Evolutionary conservation across 23 tunicate species (phyloP).

Genomic region (Corella eumyota): DNA sequence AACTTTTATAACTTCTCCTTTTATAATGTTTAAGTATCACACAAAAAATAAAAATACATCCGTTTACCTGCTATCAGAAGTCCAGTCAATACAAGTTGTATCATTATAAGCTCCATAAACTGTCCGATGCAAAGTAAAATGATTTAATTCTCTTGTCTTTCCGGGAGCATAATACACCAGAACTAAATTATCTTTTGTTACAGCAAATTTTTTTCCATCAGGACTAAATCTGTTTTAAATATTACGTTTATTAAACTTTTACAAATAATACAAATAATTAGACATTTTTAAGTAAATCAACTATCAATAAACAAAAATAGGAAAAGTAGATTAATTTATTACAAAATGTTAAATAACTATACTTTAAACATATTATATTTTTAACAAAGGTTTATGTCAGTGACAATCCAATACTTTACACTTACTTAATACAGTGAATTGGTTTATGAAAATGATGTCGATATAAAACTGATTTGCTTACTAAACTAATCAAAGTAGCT

Average conservation of each 20-base stretch:
- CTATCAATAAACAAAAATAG: too few relatives aligned
- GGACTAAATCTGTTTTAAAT: conserved; percentile 74
- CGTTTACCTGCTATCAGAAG: conserved; percentile 64
- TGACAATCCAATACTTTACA: too few relatives aligned
- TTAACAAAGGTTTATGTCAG: too few relatives aligned
- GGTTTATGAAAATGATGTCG: conserved; percentile 61
- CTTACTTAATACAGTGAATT: conserved; percentile 41
- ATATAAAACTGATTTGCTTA: conserved; percentile 53
- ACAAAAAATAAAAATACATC: too few relatives aligned
- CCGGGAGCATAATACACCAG: conserved; percentile 66
- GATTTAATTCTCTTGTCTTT: conserved; percentile 44
- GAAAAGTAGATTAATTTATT: too few relatives aligned
- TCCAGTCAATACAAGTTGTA: conserved; percentile 64
- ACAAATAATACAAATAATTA: too few relatives aligned
- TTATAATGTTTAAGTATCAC: too few relatives aligned
- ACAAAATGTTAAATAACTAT: too few relatives aligned
- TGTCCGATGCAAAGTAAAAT: conserved; percentile 42
- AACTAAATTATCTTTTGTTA: conserved; percentile 38
- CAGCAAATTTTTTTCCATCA: conserved; percentile 73
- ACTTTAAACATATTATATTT: too few relatives aligned
- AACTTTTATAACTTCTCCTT: too few relatives aligned
- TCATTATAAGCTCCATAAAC: conserved; percentile 49
- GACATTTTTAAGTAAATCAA: too few relatives aligned
- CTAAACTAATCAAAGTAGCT: conserved; percentile 49
- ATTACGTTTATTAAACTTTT: too few relatives aligned